These are phyloP conservation scores for Seriola aureovittata DNA, from an alignment of 2,113 vertebrate species.

Conservation along the genomic window DNA sequence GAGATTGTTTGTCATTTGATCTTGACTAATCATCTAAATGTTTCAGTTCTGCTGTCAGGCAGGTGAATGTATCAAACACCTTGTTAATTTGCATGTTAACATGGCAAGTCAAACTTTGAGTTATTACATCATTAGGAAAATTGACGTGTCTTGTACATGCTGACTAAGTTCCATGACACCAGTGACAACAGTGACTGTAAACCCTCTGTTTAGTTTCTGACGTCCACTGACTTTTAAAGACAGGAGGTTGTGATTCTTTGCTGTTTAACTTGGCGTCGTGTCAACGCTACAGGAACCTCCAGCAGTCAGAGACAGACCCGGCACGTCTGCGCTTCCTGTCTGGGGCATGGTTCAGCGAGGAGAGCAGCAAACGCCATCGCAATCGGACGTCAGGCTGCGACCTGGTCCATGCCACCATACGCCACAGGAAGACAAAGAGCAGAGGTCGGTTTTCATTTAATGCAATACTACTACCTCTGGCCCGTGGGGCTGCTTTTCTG, in stretches of 20 bases:
- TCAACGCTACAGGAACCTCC: constrained; percentile 84
- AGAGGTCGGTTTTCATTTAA: constrained; percentile 82
- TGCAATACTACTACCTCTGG: not conserved
- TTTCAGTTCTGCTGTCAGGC: not conserved
- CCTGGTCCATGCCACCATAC: constrained; percentile 91
- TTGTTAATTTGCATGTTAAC: not conserved
- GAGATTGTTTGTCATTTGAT: not conserved
- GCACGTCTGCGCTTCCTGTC: constrained; percentile 85
- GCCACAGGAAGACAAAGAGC: constrained; percentile 84
- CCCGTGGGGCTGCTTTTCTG: not conserved
- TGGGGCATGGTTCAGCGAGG: constrained; percentile 93
- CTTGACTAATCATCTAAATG: not conserved
- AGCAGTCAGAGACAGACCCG: constrained; percentile 85
- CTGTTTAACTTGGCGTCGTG: constrained; percentile 22
- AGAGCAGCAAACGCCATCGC: constrained; percentile 86
- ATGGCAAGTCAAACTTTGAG: not conserved
- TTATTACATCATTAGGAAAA: not conserved
- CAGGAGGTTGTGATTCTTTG: constrained; percentile 10
- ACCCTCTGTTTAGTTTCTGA: constrained; percentile 6
- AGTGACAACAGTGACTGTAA: not conserved
- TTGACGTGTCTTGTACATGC: not conserved
- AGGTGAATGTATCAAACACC: not conserved
- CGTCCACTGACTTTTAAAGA: not conserved
- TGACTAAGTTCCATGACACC: not conserved
- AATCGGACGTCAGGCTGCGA: constrained; percentile 82